Base-by-base conservation (phyloP, 2,888 invertebrate genomes). In the Mimachlamys varia region DNA sequence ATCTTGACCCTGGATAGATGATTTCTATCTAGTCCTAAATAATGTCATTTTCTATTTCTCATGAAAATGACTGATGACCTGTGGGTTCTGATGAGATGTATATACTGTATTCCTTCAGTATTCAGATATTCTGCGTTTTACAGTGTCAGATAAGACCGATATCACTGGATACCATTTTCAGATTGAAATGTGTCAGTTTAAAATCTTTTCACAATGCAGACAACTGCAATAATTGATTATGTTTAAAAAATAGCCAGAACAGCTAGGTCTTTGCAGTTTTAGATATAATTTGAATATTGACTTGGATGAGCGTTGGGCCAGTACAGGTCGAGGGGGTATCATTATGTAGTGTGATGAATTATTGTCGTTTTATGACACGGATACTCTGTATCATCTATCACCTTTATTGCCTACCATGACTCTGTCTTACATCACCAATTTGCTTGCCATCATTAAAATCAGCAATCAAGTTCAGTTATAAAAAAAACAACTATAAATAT, bases 241-340 rank as follows among this genome's bases (percentile, higher is more conserved):
- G 27, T 12, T 33, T 27, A 1, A 33, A 33, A 33, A 76, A 22
- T 76, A 33, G 33, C 33, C 2, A 22, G 76, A 76, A 22, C 10
- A 62, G n/a, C n/a, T n/a, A n/a, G 22, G n/a, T 62, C 22, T 62
- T 62, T 62, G n/a, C 62, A 0, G 7, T 76, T 13, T 10, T 2
- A 76, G 33, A 76, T 33, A 76, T 76, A 7, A 76, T 76, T 76
- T 76, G 76, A 76, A 76, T 76, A 76, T 76, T 76, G 33, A 76
- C 76, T 76, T n/a, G 22, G n/a, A 2, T 22, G 22, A 58, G 12
- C 13, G 33, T 76, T 27, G 13, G 22, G 33, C 76, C 76, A 33
- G 12, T 27, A 33, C 33, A 76, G 33, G 33, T 10, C 22, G 33
- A 33, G 1, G 0, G 0, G 12, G 10, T 27, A 33, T 76, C 33